A percentile compares a stretch with the other conserved stretches of the same genome.
Evolutionary conservation across 2,888 invertebrate genomes (phyloP).

Genomic region (Alviniconcha strummeri): DNA sequence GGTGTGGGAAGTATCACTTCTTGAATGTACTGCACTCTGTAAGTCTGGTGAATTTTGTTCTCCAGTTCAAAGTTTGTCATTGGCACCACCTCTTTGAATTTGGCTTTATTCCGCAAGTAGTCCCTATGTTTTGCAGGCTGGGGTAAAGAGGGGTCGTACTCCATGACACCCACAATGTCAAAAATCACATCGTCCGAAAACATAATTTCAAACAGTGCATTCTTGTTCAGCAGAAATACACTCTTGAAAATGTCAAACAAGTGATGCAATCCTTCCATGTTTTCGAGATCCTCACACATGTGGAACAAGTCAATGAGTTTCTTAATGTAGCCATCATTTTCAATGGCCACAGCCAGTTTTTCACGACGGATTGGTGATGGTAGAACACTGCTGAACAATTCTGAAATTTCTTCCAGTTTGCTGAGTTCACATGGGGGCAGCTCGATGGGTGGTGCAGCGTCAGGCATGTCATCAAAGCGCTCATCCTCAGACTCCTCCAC

Average conservation of each 20-base stretch:
- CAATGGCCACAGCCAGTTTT: conserved; percentile 93
- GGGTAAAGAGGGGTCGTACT: conserved; percentile 90
- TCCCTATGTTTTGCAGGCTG: conserved; percentile 85
- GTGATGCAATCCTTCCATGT: conserved; percentile 90
- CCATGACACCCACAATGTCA: conserved; percentile 93
- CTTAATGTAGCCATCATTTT: conserved; percentile 95
- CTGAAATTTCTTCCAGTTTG: conserved; percentile 95
- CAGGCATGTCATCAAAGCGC: conserved; percentile 96
- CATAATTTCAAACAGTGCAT: conserved; percentile 97
- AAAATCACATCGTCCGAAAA: conserved; percentile 96
- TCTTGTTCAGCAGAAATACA: conserved; percentile 98
- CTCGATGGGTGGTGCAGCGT: conserved; percentile 94
- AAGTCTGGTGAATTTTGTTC: conserved; percentile 99
- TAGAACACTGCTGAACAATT: conserved; percentile 77
- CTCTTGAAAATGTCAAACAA: conserved; percentile 98
- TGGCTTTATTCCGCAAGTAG: conserved; percentile 93
- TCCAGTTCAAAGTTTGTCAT: conserved; percentile 95
- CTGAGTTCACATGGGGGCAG: conserved; percentile 96
- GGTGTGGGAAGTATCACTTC: conserved; percentile 99
- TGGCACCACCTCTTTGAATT: conserved; percentile 83
- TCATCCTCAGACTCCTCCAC: conserved; percentile 82
- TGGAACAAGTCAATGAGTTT: conserved; percentile 96
- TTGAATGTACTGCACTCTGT: conserved; percentile 97
- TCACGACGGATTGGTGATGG: conserved; percentile 93
- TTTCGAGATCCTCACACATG: conserved; percentile 97